Percentiles rank a stretch among this genome's conserved stretches.
Conservation (phyloP, 2,888 invertebrate species). For the Ecliptopera silaceata region DNA sequence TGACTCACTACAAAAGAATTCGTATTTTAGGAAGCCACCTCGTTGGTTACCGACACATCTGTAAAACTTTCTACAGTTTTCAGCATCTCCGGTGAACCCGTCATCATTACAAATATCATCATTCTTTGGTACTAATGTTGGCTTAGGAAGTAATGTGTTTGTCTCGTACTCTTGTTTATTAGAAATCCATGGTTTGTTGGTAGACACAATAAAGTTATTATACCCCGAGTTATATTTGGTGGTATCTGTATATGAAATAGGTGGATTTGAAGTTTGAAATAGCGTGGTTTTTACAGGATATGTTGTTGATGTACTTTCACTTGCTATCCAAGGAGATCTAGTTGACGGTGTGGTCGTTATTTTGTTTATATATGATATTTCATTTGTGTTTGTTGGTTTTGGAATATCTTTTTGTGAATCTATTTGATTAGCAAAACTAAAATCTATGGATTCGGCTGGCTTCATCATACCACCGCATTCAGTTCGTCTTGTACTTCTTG, state of each 20-base stretch:
- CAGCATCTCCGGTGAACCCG: conserved; percentile 88
- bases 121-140: conserved; percentile 29
- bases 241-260: conserved; percentile 1
- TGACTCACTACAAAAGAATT: conserved; percentile 88
- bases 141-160: conserved; percentile 26
- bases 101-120: conserved; percentile 81
- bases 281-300: conserved; percentile 7
- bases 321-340: conserved; percentile 5
- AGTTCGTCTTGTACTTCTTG: conserved; percentile 85
- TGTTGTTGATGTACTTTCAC: conserved; percentile 18
- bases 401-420: conserved; percentile 60
- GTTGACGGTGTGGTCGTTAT: conserved; percentile 16
- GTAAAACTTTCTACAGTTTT: conserved; percentile 90
- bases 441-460: conserved; percentile 29
- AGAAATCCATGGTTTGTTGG: conserved; percentile 9
- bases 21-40: conserved; percentile 85
- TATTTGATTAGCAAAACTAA: conserved; percentile 73
- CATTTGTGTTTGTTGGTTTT: conserved; percentile 55
- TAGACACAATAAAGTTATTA: conserved; percentile 5
- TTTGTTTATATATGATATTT: conserved; percentile 39
- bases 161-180: conserved; percentile 9
- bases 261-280: conserved; percentile 7
- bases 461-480: conserved; percentile 82
- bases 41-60: conserved; percentile 87
- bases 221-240: conserved; percentile 10